Percentiles rank a stretch among this genome's conserved stretches.
Evolutionary conservation across 1,140 invertebrate genomes (phyloP).

Genomic region (Melanaphis sacchari): DNA sequence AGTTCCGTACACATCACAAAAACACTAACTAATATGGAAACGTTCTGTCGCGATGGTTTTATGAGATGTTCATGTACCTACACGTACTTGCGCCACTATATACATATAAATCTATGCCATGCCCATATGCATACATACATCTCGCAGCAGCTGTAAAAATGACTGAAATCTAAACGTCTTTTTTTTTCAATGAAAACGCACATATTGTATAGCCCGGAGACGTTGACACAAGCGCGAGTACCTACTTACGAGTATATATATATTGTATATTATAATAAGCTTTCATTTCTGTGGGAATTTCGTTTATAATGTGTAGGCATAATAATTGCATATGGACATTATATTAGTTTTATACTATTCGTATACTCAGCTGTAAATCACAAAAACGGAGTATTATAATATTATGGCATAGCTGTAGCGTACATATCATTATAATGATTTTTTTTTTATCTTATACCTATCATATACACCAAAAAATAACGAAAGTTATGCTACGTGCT

Average conservation of each 20-base stretch:
- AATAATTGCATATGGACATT: not conserved
- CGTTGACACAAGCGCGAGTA: not conserved
- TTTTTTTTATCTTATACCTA: not conserved
- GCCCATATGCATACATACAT: not conserved
- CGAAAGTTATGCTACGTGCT: not conserved
- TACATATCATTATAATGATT: not conserved
- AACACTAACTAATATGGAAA: not conserved
- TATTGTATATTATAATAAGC: not conserved
- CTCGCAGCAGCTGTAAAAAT: not conserved
- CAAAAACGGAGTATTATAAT: not conserved
- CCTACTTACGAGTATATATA: not conserved
- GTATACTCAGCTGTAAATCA: not conserved
- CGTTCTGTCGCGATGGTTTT: not conserved
- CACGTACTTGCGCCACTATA: not conserved
- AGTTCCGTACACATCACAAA: not conserved
- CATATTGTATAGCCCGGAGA: not conserved
- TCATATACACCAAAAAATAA: not conserved
- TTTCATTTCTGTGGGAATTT: not conserved
- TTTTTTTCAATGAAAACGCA: not conserved
- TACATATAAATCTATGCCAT: not conserved
- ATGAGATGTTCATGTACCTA: not conserved
- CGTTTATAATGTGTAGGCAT: not conserved
- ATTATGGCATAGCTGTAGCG: not conserved
- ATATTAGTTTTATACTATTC: not conserved
- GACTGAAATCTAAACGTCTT: not conserved